Evolutionary conservation across 2,797 vertebrate species (phyloP).

Genomic region (Peromyscus eremicus): DNA sequence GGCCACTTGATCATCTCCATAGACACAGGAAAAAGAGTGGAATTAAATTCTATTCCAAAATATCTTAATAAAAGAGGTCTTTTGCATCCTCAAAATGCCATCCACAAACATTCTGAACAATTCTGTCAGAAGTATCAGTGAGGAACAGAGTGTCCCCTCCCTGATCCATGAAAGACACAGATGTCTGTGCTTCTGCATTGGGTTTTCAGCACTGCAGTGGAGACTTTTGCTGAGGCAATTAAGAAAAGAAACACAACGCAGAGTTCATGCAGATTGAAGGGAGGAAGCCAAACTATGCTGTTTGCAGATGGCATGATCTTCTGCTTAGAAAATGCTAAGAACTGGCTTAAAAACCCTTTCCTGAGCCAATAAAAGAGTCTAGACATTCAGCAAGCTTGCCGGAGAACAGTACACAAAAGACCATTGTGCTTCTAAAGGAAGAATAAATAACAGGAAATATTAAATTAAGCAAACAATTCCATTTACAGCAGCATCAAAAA

Average conservation of each 20-base stretch:
- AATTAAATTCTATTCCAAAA: neutral
- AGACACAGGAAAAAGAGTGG: neutral
- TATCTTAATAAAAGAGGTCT: neutral
- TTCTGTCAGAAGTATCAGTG: too few species aligned
- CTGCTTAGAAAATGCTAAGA: neutral
- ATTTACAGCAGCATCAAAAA: neutral
- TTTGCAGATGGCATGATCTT: neutral
- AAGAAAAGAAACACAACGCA: neutral
- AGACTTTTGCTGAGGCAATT: neutral
- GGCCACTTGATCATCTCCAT: neutral
- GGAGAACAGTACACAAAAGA: neutral
- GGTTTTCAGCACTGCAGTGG: too few species aligned
- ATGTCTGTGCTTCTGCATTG: neutral
- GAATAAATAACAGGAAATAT: slow-evolving; percentile 5
- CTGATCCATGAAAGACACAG: neutral
- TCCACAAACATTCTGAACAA: neutral
- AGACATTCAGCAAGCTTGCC: neutral
- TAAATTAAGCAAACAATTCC: slow-evolving; percentile 56
- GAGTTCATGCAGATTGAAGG: neutral
- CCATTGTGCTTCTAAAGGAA: neutral
- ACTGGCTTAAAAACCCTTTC: neutral
- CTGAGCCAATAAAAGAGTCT: neutral
- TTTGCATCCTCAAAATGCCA: neutral
- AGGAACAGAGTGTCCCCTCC: neutral
- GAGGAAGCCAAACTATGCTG: neutral